A percentile compares a stretch with the other conserved stretches of the same genome.
phyloP scores from a whole-genome alignment of 1,140 invertebrate species.

The Caerostris extrusa region DNA sequence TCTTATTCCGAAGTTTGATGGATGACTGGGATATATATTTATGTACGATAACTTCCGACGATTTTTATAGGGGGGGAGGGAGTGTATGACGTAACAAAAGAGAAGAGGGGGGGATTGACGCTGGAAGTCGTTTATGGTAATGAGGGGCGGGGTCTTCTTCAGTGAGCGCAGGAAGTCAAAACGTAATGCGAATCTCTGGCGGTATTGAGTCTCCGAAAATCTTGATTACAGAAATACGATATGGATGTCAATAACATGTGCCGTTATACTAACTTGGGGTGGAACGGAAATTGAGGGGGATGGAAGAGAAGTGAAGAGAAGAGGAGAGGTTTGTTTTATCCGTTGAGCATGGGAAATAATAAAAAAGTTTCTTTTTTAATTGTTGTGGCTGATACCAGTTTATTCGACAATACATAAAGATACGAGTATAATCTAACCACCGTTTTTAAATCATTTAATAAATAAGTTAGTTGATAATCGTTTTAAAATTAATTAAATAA shows the following conservation, averaged over 20 bases:
- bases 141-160: conserved; percentile 49
- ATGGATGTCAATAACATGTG: conserved; percentile 72
- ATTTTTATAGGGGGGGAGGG: conserved; percentile 32
- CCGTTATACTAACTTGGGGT: neutral
- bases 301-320: neutral
- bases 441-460: too few species aligned
- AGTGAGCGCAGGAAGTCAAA: conserved; percentile 27
- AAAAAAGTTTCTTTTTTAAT: conserved; percentile 11
- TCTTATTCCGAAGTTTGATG: conserved; percentile 41
- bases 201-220: conserved; percentile 44
- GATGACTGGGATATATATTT: conserved; percentile 68
- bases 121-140: conserved; percentile 67
- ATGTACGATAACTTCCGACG: conserved; percentile 72
- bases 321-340: neutral
- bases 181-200: conserved; percentile 33
- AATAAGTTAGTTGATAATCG: too few species aligned
- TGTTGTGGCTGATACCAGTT: neutral
- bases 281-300: neutral
- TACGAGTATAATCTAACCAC: too few species aligned
- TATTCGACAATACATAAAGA: too few species aligned
- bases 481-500: too few species aligned
- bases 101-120: neutral
- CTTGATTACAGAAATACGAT: conserved; percentile 72
- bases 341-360: neutral
- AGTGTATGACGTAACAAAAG: conserved; percentile 26